Conservation (phyloP, 2,113 vertebrate genomes). For the Plestiodon gilberti region DNA sequence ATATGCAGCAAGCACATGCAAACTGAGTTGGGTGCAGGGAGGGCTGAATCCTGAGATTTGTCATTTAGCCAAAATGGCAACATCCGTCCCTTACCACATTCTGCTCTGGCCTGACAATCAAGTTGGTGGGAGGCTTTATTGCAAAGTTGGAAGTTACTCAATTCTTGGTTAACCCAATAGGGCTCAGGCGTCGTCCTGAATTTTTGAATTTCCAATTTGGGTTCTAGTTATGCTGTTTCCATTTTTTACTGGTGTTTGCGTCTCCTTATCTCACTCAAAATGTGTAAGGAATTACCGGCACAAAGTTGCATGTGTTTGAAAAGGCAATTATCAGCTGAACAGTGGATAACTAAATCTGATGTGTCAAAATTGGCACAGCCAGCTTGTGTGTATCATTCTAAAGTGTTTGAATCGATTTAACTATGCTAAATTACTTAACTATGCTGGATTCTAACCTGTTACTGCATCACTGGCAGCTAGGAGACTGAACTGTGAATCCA, state of each 20-base stretch:
- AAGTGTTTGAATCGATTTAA: background rate
- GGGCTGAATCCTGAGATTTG: background rate
- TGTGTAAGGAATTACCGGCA: rapidly evolving
- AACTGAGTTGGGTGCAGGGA: background rate
- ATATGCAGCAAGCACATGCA: background rate
- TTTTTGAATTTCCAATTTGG: background rate
- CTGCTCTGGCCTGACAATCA: background rate
- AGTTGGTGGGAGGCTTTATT: background rate
- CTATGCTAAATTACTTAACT: background rate
- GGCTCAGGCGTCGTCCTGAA: background rate
- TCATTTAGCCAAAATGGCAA: background rate
- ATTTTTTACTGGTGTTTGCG: background rate
- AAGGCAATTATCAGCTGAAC: background rate
- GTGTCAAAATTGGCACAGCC: background rate
- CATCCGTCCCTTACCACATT: background rate
- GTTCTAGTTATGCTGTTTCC: background rate
- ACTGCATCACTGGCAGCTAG: background rate
- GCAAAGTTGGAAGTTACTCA: background rate
- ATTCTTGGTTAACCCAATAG: background rate
- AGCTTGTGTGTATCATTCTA: background rate
- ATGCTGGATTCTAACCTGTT: background rate
- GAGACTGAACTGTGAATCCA: no score
- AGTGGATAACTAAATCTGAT: background rate
- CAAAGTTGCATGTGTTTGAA: background rate
- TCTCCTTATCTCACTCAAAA: background rate